Conservation (phyloP, 2,113 vertebrate genomes). For the Planiliza haematocheilus region DNA sequence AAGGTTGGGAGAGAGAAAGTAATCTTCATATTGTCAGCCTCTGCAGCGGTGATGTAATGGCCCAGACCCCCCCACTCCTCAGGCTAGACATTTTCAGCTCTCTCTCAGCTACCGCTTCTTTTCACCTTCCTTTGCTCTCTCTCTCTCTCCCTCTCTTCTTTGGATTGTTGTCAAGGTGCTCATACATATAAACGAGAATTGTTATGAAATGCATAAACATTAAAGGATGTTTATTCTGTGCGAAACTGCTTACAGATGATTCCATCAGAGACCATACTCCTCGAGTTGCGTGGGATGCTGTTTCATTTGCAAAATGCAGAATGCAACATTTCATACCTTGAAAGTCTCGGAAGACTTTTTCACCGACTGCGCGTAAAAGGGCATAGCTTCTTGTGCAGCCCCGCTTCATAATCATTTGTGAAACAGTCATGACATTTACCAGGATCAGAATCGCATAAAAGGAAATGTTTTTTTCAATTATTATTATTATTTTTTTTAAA, state of each 20-base stretch:
- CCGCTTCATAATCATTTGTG: too few species aligned
- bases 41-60: slow-evolving; percentile 74
- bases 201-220: slow-evolving; percentile 4
- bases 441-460: too few species aligned
- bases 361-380: not conserved
- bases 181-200: slow-evolving; percentile 10
- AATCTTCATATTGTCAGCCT: slow-evolving; percentile 55
- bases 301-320: not conserved
- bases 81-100: slow-evolving; percentile 34
- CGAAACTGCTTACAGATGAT: too few species aligned
- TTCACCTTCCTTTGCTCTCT: not conserved
- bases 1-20: not conserved
- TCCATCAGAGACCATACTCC: not conserved
- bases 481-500: too few species aligned
- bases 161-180: slow-evolving; percentile 1
- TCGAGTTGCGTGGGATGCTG: not conserved
- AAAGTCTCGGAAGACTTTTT: not conserved
- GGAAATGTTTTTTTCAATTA: too few species aligned
- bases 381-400: not conserved
- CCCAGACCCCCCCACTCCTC: slow-evolving; percentile 37
- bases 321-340: slow-evolving; percentile 7
- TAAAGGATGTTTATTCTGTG: not conserved
- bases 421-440: too few species aligned
- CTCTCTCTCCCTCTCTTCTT: not conserved
- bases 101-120: slow-evolving; percentile 31